Percentiles rank a stretch among this genome's conserved stretches.
These are phyloP conservation scores for Rhinella marina DNA, from an alignment of 2,797 vertebrate genomes.

Conservation along the genomic window DNA sequence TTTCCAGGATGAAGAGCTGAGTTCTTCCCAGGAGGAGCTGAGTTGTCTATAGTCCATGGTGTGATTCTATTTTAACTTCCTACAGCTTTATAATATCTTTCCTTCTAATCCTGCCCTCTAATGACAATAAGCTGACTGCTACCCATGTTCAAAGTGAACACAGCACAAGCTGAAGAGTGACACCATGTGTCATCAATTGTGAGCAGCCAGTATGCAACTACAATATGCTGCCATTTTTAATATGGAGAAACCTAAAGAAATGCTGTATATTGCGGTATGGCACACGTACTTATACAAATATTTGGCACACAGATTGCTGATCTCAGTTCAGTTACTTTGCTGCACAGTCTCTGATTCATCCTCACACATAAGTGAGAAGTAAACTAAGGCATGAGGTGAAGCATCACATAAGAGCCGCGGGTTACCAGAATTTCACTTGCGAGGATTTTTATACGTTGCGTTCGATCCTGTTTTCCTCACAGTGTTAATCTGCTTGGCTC, in stretches of 20 bases:
- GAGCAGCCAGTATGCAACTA: background rate
- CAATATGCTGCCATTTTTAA: background rate
- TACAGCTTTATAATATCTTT: background rate
- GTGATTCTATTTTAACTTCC: background rate
- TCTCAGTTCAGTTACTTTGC: background rate
- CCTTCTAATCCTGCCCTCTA: background rate
- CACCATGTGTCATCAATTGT: background rate
- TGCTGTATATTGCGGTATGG: background rate
- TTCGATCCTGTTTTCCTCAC: background rate
- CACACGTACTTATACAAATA: background rate
- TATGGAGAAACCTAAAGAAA: no score
- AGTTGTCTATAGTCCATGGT: background rate
- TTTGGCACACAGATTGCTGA: background rate
- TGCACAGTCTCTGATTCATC: background rate
- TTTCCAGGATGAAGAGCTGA: background rate
- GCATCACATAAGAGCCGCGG: background rate
- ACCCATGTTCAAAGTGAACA: background rate
- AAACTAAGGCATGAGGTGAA: background rate
- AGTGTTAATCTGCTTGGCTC: constrained; percentile 9
- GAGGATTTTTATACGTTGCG: background rate
- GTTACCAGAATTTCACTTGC: constrained; percentile 2
- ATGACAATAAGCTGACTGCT: background rate
- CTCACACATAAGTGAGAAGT: background rate
- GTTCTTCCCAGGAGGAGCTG: no score
- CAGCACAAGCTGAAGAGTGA: no score